Percentiles rank a stretch among this genome's conserved stretches.
Evolutionary conservation across 2,797 vertebrate species (phyloP).

Genomic region (Sandelia bainsii): DNA sequence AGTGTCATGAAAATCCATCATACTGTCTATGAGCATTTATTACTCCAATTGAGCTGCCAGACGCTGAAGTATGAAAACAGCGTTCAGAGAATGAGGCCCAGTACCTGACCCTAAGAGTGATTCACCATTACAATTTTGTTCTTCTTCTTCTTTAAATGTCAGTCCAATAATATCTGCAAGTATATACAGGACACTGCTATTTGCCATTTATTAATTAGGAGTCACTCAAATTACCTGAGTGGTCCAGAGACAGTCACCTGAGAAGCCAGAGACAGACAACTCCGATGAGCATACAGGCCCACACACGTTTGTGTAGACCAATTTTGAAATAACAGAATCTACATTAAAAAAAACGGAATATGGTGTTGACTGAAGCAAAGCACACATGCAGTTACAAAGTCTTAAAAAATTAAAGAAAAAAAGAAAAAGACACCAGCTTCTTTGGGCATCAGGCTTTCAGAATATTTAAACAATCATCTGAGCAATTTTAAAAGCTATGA

Average conservation of each 20-base stretch:
- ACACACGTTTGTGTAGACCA: slow-evolving; percentile 19
- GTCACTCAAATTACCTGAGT: slow-evolving; percentile 66
- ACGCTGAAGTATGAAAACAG: slow-evolving; percentile 72
- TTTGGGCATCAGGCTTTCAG: not conserved
- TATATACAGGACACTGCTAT: slow-evolving; percentile 28
- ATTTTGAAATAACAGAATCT: slow-evolving; percentile 21
- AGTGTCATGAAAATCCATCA: slow-evolving; percentile 72
- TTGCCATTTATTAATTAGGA: slow-evolving; percentile 72
- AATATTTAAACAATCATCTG: not conserved
- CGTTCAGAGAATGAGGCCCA: slow-evolving; percentile 52
- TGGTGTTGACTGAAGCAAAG: not conserved
- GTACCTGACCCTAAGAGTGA: slow-evolving; percentile 45
- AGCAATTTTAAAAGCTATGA: not conserved
- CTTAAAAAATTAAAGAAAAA: no score
- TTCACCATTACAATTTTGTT: slow-evolving; percentile 22
- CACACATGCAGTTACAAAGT: not conserved
- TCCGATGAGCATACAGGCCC: slow-evolving; percentile 49
- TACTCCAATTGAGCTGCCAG: slow-evolving; percentile 70
- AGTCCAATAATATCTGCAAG: slow-evolving; percentile 27
- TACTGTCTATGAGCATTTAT: slow-evolving; percentile 54
- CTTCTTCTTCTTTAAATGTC: slow-evolving; percentile 46
- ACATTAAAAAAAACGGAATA: slow-evolving; percentile 8
- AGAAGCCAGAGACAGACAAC: slow-evolving; percentile 41
- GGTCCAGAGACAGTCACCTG: slow-evolving; percentile 14
- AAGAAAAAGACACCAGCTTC: not conserved